These are phyloP conservation scores for Pocillopora grandis DNA, from an alignment of 92 coral and sea anemone genomes.

Conservation along the genomic window DNA sequence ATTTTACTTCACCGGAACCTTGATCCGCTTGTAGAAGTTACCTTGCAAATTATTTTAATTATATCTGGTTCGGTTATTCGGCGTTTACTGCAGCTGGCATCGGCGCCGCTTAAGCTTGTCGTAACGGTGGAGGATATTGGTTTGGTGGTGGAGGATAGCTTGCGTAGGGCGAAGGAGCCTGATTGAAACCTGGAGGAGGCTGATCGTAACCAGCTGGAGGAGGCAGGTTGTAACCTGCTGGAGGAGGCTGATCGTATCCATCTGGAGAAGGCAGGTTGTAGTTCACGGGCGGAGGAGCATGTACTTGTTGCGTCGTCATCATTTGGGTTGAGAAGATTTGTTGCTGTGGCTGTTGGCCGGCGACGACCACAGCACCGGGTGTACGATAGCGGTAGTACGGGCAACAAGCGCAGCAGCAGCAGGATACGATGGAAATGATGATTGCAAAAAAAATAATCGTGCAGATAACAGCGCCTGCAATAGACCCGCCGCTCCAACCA, in stretches of 20 bases:
- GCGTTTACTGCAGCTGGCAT: too few relatives aligned
- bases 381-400: slow-evolving; percentile 24
- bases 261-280: too few relatives aligned
- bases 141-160: too few relatives aligned
- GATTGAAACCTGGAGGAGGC: background rate
- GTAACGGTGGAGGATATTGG: too few relatives aligned
- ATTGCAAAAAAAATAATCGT: background rate
- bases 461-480: slow-evolving; percentile 9
- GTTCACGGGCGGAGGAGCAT: background rate
- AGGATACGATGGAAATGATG: slow-evolving; percentile 7
- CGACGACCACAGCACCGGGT: background rate
- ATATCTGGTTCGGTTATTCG: too few relatives aligned
- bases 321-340: background rate
- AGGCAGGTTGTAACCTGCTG: background rate
- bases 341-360: background rate
- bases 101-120: too few relatives aligned
- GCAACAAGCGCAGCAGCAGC: slow-evolving; percentile 36
- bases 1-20: too few relatives aligned
- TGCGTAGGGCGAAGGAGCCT: too few relatives aligned
- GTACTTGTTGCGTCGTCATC: background rate
- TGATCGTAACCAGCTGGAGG: too few relatives aligned
- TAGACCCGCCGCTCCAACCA: background rate
- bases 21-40: too few relatives aligned
- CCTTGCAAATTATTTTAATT: too few relatives aligned
- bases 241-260: background rate